These are phyloP conservation scores for Tyria jacobaeae DNA, from an alignment of 2,888 invertebrate species.

Conservation along the genomic window DNA sequence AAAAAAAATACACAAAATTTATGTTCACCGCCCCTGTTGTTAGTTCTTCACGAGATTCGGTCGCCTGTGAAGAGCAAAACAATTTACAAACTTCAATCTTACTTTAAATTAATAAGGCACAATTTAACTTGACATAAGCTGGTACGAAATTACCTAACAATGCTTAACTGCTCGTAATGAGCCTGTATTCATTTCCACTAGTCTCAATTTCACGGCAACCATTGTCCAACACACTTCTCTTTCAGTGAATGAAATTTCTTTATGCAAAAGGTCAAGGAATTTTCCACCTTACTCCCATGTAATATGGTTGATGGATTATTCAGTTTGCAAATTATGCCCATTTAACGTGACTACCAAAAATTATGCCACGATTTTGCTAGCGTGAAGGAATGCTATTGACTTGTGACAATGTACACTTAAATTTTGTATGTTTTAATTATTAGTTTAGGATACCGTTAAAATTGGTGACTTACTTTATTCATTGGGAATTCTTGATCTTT, in stretches of 20 bases:
- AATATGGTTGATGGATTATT: constrained; percentile 31
- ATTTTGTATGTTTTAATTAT: constrained; percentile 55
- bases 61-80: constrained; percentile 35
- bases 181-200: constrained; percentile 69
- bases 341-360: constrained; percentile 60
- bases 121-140: constrained; percentile 12
- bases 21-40: constrained; percentile 38
- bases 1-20: constrained; percentile 39
- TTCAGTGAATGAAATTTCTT: constrained; percentile 62
- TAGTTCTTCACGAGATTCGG: constrained; percentile 45
- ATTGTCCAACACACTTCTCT: constrained; percentile 69
- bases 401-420: constrained; percentile 51
- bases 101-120: accelerated
- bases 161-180: constrained; percentile 61
- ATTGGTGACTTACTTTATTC: constrained; percentile 24
- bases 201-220: constrained; percentile 70
- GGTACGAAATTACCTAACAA: constrained; percentile 42
- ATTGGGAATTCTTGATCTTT: too few species aligned
- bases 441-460: constrained; percentile 35
- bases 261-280: constrained; percentile 34
- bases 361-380: constrained; percentile 55
- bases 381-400: constrained; percentile 62
- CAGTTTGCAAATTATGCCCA: constrained; percentile 39
- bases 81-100: constrained; percentile 19
- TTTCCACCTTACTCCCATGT: constrained; percentile 35